A percentile compares a stretch with the other conserved stretches of the same genome.
These are phyloP conservation scores for Lasioglossum lativentre DNA, from an alignment of 2,888 invertebrate genomes.

Conservation along the genomic window DNA sequence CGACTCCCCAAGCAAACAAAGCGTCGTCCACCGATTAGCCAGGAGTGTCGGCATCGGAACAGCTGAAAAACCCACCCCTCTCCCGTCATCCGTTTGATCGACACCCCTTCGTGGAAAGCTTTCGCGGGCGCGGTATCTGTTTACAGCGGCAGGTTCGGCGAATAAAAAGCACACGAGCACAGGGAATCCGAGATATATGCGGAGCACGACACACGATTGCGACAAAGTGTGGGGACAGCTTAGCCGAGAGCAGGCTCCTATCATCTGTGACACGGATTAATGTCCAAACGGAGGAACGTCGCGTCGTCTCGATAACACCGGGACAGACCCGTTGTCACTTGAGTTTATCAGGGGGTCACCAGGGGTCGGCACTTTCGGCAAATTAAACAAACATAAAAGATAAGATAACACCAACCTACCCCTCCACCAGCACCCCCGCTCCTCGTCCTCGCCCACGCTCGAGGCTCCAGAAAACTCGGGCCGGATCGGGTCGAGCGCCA, in stretches of 20 bases:
- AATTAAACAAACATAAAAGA: constrained; percentile 70
- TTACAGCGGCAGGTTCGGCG: constrained; percentile 17
- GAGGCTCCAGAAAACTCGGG: constrained; percentile 24
- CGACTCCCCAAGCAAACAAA: background rate
- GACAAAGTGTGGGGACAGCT: constrained; percentile 33
- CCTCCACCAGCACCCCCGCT: background rate
- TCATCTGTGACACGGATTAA: constrained; percentile 37
- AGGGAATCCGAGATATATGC: background rate
- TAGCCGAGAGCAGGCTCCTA: constrained; percentile 29
- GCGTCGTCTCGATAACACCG: background rate
- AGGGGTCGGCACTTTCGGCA: constrained; percentile 41
- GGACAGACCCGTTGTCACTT: background rate
- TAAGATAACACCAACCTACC: constrained; percentile 48
- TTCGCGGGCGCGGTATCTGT: constrained; percentile 27
- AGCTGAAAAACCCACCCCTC: background rate
- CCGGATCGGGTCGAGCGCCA: constrained; percentile 32
- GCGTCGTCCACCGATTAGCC: background rate
- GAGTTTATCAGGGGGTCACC: constrained; percentile 13
- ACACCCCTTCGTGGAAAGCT: constrained; percentile 10
- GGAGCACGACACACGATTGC: constrained; percentile 26
- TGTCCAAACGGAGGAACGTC: constrained; percentile 12
- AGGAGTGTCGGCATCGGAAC: background rate
- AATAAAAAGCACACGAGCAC: background rate
- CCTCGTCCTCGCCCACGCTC: constrained; percentile 4
- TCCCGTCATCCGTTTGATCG: constrained; percentile 1